Conservation (phyloP, 2,113 vertebrate species). For the Rynchops niger region DNA sequence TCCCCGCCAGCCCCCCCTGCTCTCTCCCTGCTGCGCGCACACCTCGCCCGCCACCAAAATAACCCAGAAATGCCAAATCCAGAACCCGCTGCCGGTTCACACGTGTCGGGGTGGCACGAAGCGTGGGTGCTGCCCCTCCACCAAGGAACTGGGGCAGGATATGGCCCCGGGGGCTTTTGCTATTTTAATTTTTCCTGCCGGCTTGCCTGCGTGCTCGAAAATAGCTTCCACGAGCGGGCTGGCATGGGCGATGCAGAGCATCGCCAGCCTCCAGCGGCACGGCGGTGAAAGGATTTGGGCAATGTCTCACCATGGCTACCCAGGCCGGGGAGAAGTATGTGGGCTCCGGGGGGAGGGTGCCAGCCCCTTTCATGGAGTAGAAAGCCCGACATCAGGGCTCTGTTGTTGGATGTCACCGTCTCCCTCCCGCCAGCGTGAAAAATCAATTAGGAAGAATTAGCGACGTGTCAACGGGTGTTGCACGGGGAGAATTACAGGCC, state of each 20-base stretch:
- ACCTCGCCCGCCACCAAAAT: not conserved
- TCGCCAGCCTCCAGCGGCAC: not conserved
- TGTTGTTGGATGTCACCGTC: slow-evolving; percentile 44
- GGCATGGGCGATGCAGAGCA: not conserved
- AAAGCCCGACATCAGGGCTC: slow-evolving; percentile 37
- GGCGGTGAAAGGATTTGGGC: not conserved
- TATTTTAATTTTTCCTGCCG: not conserved
- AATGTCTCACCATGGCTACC: slow-evolving; percentile 56
- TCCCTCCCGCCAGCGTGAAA: slow-evolving; percentile 42
- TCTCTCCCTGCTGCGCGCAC: rapidly evolving
- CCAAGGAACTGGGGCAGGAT: not conserved
- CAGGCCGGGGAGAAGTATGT: not conserved
- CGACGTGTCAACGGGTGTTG: not conserved
- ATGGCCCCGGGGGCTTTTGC: not conserved
- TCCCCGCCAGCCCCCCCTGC: not conserved
- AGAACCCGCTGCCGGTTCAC: not conserved
- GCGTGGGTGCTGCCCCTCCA: not conserved
- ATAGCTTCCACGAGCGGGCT: not conserved
- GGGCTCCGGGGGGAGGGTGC: not conserved
- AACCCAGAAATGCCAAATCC: not conserved
- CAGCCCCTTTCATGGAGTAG: slow-evolving; percentile 12
- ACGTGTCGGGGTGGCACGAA: not conserved
- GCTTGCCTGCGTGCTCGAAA: not conserved
- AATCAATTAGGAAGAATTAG: slow-evolving; percentile 70
- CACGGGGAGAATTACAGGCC: not conserved